These are phyloP conservation scores for Coluber constrictor DNA, from an alignment of 2,797 vertebrate genomes.

Conservation along the genomic window DNA sequence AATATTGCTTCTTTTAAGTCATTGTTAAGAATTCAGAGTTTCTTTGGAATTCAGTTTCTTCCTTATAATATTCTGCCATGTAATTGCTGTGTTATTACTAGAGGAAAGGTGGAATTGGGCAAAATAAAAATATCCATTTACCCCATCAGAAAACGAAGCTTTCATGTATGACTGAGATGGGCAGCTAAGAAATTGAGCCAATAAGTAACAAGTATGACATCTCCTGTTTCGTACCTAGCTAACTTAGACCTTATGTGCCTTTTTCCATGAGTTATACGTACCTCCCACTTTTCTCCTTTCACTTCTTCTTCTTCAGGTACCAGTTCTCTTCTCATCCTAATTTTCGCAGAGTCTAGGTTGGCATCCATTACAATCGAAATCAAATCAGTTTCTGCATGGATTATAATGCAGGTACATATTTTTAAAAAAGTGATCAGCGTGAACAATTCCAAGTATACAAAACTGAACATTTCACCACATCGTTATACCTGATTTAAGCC, in stretches of 20 bases:
- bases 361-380: conserved; percentile 79
- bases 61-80: not conserved
- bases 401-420: conserved; percentile 27
- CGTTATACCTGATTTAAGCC: conserved; percentile 68
- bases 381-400: conserved; percentile 61
- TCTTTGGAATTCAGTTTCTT: not conserved
- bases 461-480: not conserved
- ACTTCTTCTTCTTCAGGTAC: conserved; percentile 5
- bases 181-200: not conserved
- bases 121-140: not conserved
- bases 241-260: not conserved
- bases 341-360: conserved; percentile 74
- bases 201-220: not conserved
- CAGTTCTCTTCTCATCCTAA: conserved; percentile 53
- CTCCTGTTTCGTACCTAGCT: not conserved
- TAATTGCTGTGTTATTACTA: not conserved
- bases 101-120: not conserved
- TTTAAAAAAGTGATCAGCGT: conserved; percentile 31
- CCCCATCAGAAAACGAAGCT: not conserved
- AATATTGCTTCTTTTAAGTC: not conserved
- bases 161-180: not conserved
- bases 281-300: conserved; percentile 9
- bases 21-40: not conserved
- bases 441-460: not conserved
- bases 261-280: conserved; percentile 38